Base-by-base conservation (phyloP, 2,113 vertebrate genomes). In the Toxostoma redivivum region DNA sequence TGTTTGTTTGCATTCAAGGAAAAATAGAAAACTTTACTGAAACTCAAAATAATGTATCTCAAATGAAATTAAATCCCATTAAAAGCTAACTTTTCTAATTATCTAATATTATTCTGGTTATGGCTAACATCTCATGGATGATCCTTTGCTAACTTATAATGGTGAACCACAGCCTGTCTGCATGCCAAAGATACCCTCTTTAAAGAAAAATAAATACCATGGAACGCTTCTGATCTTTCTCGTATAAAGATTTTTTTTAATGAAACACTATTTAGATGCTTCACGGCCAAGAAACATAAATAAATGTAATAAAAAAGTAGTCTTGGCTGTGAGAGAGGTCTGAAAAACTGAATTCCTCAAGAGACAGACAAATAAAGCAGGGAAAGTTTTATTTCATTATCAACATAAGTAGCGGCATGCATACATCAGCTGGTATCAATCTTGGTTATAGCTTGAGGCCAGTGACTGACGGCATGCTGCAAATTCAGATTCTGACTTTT, bases 361-460 rank as follows among this genome's bases (percentile, higher is more conserved):
- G 79, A 66, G 74, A 85, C 53, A 82, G 64, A 78, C 87, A 94
- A 93, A 95, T 82, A 84, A 87, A 90, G 7, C 54, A 54, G 53
- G 70, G 70, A 56, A 92, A 94, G 45, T 91, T 94, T 85, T 90
- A 92, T 91, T 81, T 86, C 84, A 86, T 86, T 74, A 90, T 91
- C 69, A 31, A 66, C 64, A 9, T 74, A 81, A 81, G 83, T 18
- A 90, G 71, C 4, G 1, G 67, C 79, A 56, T 31, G 45, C 45
- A 72, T 66, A 38, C 78, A 78, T 86, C 62, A 35, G 85, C 85
- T 96, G 85, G 87, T 83, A 94, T 74, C 93, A 92, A 93, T 92
- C 94, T 85, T 50, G 38, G 70, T 77, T 85, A 60, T 64, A 93
- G 88, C 79, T 74, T 31, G 71, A 86, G 80, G 85, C 70, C 82